A percentile compares a stretch with the other conserved stretches of the same genome.
phyloP scores from a whole-genome alignment of 37 sponge, comb jelly and placozoan genomes.

The Oscarella lobularis region DNA sequence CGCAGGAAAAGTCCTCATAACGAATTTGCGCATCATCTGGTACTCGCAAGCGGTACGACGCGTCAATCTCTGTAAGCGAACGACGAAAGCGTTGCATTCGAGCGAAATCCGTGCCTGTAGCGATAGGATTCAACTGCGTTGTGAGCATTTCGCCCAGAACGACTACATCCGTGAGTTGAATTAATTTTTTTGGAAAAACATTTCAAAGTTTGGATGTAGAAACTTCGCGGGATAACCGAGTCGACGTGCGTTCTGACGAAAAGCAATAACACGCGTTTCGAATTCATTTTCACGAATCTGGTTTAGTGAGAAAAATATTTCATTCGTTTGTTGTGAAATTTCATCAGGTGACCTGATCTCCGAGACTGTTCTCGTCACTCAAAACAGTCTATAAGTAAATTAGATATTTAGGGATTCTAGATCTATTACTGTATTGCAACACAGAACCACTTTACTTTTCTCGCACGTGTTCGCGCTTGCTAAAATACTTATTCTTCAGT shows the following conservation, averaged over 20 bases:
- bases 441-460: too few species aligned
- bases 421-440: too few species aligned
- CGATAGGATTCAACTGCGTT: slow-evolving; percentile 68
- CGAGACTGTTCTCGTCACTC: slow-evolving; percentile 61
- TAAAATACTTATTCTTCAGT: too few species aligned
- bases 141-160: slow-evolving; percentile 27
- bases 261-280: slow-evolving; percentile 51
- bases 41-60: slow-evolving; percentile 22
- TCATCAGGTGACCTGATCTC: slow-evolving; percentile 34
- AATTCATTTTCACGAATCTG: slow-evolving; percentile 94
- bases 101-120: too few species aligned
- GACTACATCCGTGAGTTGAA: slow-evolving; percentile 48
- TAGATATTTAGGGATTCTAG: too few species aligned
- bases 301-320: slow-evolving; percentile 27
- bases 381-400: slow-evolving; percentile 47
- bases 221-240: slow-evolving; percentile 62
- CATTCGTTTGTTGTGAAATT: neutral
- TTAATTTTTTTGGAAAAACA: neutral
- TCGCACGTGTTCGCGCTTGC: too few species aligned
- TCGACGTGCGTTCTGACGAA: slow-evolving; percentile 67
- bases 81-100: too few species aligned
- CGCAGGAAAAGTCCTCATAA: slow-evolving; percentile 56
- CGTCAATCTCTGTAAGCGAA: slow-evolving; percentile 77
- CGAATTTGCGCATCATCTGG: slow-evolving; percentile 90
- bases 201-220: slow-evolving; percentile 14